Percentiles rank a stretch among this genome's conserved stretches.
Conservation (phyloP, 2,797 vertebrate genomes). For the Heterohyrax brucei region DNA sequence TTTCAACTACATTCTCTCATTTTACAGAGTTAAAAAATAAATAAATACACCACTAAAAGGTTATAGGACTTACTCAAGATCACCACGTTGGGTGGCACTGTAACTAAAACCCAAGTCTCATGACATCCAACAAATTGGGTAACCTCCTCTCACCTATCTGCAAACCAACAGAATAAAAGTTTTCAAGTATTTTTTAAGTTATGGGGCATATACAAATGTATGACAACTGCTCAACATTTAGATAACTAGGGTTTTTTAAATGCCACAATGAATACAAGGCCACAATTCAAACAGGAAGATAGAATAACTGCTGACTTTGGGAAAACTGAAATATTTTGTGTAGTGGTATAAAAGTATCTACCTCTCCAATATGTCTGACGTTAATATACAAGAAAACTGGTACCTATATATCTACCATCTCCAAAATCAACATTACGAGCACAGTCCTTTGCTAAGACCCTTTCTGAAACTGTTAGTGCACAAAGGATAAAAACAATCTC, state of each 20-base stretch:
- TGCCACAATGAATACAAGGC: constrained; percentile 46
- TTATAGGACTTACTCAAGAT: not conserved
- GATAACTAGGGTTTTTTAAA: constrained; percentile 60
- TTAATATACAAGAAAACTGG: constrained; percentile 61
- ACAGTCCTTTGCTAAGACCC: not conserved
- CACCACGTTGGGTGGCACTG: not conserved
- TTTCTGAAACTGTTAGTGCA: not conserved
- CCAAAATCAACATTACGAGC: not conserved
- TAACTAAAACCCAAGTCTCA: constrained; percentile 28
- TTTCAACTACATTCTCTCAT: constrained; percentile 10
- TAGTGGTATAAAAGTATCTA: not conserved
- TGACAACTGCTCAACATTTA: constrained; percentile 6
- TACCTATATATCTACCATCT: not conserved
- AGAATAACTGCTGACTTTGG: not conserved
- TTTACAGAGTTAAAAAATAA: not conserved
- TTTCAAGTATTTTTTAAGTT: constrained; percentile 1
- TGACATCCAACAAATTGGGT: constrained; percentile 14
- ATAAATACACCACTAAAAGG: constrained; percentile 1
- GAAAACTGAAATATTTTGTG: constrained; percentile 32
- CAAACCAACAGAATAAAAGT: constrained; percentile 30
- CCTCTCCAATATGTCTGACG: not conserved
- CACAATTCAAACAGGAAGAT: constrained; percentile 44
- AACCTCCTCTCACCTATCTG: not conserved
- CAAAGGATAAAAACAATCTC: not conserved
- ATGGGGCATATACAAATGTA: constrained; percentile 12